A percentile compares a stretch with the other conserved stretches of the same genome.
phyloP scores from a whole-genome alignment of 2,113 vertebrate species.

The Ophthalmolycus amberensis region DNA sequence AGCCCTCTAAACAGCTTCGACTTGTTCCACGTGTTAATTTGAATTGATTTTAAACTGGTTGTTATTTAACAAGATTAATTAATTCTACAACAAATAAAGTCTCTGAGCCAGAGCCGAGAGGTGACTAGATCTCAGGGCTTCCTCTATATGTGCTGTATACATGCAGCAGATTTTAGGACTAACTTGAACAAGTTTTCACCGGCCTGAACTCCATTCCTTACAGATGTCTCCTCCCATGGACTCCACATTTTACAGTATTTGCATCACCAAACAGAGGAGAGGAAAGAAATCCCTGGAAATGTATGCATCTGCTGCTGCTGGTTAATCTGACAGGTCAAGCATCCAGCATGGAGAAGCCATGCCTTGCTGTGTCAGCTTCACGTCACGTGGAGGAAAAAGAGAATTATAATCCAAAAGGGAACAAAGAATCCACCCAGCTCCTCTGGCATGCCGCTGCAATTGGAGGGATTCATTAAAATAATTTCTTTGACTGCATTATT shows the following conservation, averaged over 20 bases:
- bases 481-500: slow-evolving; percentile 18
- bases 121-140: too few relatives aligned
- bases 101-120: too few relatives aligned
- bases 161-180: neutral
- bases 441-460: slow-evolving; percentile 5
- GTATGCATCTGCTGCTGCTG: neutral
- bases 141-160: neutral
- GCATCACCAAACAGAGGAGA: neutral
- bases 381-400: neutral
- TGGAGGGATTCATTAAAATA: slow-evolving; percentile 41
- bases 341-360: neutral
- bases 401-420: neutral
- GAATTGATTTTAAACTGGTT: neutral
- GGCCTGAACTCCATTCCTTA: neutral
- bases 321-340: slow-evolving; percentile 29
- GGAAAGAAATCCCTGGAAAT: slow-evolving; percentile 4
- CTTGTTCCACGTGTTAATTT: neutral
- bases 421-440: slow-evolving; percentile 10
- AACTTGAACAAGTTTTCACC: neutral
- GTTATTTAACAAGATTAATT: neutral
- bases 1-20: neutral
- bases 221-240: neutral
- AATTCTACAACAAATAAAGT: too few relatives aligned
- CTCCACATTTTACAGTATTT: neutral
- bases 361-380: neutral